Evolutionary conservation across 2,113 vertebrate genomes (phyloP), one percentile per base, ranked within the genome.

Genomic region (Leucosticte australis): DNA sequence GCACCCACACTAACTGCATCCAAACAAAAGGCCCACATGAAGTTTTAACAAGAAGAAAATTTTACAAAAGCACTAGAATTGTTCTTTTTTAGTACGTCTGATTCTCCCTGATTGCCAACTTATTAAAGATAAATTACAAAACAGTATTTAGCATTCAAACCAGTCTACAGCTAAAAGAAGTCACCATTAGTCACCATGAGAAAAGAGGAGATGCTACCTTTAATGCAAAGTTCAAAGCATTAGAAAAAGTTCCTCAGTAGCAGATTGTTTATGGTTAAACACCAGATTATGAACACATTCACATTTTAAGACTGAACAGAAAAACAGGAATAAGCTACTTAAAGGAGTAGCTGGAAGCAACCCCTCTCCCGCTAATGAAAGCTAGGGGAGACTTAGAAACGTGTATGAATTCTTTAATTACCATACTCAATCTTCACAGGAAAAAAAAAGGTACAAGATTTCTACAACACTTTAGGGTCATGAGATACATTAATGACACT

Each of bases 121-220:
- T 37, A 53, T 23, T 50, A 69, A 86, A 92, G 5, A 53, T 35
- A 91, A 94, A 62, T 79, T 60, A 74, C 41, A 90, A 81, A 78
- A 47, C 9, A 83, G 64, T 33, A 47, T 27, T 71, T 73, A 92
- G 39, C 11, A 91, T 37, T 63, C 65, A 84, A 89, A 96, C 39
- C 76, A 44, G 69, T 52, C 30, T 10, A 46, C 59, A 77, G 15
- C 55, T 55, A 37, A 39, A 83, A 93, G 35, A 64, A 75, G 52
- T 26, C 63, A 27, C 20, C 8, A 6, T 23, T 31, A 31, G 37
- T 55, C 64, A 71, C 42, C 14, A 3, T 1, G 8, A 77, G 15
- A 49, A 67, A 49, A 49, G 44, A 81, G 68, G 83, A 91, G 39
- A 39, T 30, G 14, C 24, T 35, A 62, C 13, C 42, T 94, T 71